These are phyloP conservation scores for Syngnathus typhle DNA, from an alignment of 2,113 vertebrate species.

Conservation along the genomic window DNA sequence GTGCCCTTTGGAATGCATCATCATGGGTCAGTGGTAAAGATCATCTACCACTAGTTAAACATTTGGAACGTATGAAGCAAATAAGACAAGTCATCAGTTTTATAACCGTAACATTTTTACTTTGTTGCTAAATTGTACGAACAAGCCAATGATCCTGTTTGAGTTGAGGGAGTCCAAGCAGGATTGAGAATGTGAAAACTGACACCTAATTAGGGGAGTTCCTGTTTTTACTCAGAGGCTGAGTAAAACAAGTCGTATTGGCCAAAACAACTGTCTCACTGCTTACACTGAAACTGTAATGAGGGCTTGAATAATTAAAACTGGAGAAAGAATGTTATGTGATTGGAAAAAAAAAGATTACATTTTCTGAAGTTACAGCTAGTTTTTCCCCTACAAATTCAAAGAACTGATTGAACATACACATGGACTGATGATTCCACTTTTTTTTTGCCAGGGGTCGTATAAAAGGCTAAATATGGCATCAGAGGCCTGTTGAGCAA, in stretches of 20 bases:
- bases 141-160: conserved; percentile 9
- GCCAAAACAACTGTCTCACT: neutral
- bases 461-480: no score
- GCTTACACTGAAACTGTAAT: conserved; percentile 5
- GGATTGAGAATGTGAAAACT: conserved; percentile 10
- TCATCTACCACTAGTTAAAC: conserved; percentile 1
- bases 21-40: conserved; percentile 2
- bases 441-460: no score
- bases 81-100: conserved; percentile 18
- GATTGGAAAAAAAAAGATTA: neutral
- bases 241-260: conserved; percentile 15
- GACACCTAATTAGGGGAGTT: conserved; percentile 1
- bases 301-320: neutral
- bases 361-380: neutral
- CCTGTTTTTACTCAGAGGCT: conserved; percentile 13
- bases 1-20: neutral
- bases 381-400: neutral
- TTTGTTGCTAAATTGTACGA: neutral
- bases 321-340: neutral
- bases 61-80: conserved; percentile 13
- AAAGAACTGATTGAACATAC: no score
- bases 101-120: conserved; percentile 9
- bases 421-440: no score
- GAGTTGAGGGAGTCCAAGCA: conserved; percentile 20
- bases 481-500: no score